These are phyloP conservation scores for Aleiodes alternator DNA, from an alignment of 2,888 invertebrate species.

Conservation along the genomic window DNA sequence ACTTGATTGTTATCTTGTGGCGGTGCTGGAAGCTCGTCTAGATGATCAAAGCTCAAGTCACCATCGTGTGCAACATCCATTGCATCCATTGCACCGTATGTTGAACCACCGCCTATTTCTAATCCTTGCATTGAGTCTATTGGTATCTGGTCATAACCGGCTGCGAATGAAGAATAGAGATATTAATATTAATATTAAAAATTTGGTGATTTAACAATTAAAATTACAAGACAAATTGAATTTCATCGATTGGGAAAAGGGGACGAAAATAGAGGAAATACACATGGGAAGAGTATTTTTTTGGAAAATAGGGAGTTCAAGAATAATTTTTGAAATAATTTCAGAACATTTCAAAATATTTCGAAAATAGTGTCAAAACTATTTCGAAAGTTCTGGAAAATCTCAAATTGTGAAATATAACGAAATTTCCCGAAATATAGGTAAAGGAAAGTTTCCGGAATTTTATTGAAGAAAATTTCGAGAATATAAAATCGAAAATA, in stretches of 20 bases:
- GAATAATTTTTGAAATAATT: no score
- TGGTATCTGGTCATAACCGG: slow-evolving; percentile 98
- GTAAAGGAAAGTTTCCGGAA: no score
- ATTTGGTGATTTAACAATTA: not conserved
- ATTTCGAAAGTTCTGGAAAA: no score
- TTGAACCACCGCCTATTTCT: slow-evolving; percentile 88
- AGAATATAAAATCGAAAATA: no score
- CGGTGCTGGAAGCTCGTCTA: slow-evolving; percentile 86
- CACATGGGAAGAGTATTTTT: no score
- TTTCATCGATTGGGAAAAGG: not conserved
- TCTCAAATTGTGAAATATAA: no score
- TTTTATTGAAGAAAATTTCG: no score
- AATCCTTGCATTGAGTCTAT: slow-evolving; percentile 97
- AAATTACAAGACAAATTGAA: not conserved
- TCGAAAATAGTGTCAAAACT: no score
- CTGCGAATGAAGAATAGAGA: slow-evolving; percentile 45
- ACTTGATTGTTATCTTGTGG: slow-evolving; percentile 94
- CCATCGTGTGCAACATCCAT: slow-evolving; percentile 89
- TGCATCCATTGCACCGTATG: slow-evolving; percentile 88
- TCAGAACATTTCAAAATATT: no score
- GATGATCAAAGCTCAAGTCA: slow-evolving; percentile 87
- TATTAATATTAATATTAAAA: not conserved
- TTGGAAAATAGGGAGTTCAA: no score
- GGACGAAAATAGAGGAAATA: no score
- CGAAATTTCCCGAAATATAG: no score